Evolutionary conservation across 2,888 invertebrate genomes (phyloP).

Genomic region (Leucoptera coffeella): DNA sequence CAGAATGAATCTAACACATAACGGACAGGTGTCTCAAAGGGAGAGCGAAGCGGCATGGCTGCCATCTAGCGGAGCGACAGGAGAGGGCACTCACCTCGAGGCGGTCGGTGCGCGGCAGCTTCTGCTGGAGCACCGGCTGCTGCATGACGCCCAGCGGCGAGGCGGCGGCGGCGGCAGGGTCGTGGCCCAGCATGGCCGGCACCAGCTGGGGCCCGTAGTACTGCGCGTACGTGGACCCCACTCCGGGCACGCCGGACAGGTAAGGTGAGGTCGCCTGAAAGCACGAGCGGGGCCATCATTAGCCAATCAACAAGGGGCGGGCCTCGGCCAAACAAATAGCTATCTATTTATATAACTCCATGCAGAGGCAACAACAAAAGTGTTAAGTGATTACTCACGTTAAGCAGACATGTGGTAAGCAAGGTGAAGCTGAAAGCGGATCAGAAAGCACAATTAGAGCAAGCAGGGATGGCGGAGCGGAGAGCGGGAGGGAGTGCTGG

Average conservation of each 20-base stretch:
- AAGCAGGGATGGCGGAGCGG: no score
- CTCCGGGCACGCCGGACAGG: constrained; percentile 76
- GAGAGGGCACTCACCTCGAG: constrained; percentile 92
- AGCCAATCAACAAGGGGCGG: constrained; percentile 14
- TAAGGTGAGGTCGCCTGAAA: constrained; percentile 85
- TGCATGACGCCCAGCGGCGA: constrained; percentile 83
- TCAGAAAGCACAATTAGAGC: no score
- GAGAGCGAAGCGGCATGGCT: no score
- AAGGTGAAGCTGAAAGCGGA: no score
- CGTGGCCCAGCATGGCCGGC: constrained; percentile 85
- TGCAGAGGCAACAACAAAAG: constrained; percentile 9
- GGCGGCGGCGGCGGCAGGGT: constrained; percentile 69
- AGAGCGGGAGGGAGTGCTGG: constrained; percentile 8
- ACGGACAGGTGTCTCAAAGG: no score
- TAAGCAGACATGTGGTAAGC: no score
- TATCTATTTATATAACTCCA: not conserved
- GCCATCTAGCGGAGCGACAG: no score
- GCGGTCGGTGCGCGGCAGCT: constrained; percentile 91
- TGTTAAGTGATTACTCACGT: no score
- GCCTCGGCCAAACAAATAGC: not conserved
- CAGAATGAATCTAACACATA: no score
- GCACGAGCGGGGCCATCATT: no score
- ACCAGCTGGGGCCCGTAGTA: constrained; percentile 87
- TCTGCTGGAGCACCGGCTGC: constrained; percentile 85
- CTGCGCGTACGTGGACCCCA: constrained; percentile 86